Conservation (phyloP, 2,113 vertebrate genomes). For the Mandrillus leucophaeus region DNA sequence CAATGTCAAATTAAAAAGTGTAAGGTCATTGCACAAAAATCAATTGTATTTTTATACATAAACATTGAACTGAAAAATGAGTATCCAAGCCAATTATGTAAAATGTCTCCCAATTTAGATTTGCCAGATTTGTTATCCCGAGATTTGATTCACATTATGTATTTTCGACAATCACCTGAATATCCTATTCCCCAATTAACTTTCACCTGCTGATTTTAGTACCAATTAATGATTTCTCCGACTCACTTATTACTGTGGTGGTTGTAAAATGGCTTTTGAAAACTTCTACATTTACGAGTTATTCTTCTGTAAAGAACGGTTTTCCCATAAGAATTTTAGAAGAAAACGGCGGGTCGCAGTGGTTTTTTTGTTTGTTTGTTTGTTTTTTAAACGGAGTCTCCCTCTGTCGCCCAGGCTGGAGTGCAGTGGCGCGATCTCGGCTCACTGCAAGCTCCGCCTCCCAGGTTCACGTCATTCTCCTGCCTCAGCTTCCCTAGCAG, state of each 20-base stretch:
- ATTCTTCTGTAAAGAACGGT: neutral
- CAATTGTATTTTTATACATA: neutral
- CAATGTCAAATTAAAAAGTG: neutral
- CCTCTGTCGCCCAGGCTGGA: no score
- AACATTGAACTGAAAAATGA: neutral
- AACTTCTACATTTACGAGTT: neutral
- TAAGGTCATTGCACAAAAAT: neutral
- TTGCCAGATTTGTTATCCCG: neutral
- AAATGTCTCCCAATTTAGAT: neutral
- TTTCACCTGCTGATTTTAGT: neutral
- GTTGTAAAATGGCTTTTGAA: neutral
- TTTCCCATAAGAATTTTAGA: neutral
- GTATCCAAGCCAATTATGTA: neutral
- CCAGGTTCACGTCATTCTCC: no score
- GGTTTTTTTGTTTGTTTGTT: fast-evolving
- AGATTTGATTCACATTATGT: neutral
- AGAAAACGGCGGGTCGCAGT: no score
- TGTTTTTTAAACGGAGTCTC: no score
- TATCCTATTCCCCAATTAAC: neutral
- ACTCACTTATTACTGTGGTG: neutral
- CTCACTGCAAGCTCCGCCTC: no score
- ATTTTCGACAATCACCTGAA: neutral
- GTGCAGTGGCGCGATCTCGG: no score
- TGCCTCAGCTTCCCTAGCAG: no score
- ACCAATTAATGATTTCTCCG: neutral